A percentile compares a stretch with the other conserved stretches of the same genome.
Evolutionary conservation across 2,888 invertebrate genomes (phyloP).

Genomic region (Pyrgus malvae): DNA sequence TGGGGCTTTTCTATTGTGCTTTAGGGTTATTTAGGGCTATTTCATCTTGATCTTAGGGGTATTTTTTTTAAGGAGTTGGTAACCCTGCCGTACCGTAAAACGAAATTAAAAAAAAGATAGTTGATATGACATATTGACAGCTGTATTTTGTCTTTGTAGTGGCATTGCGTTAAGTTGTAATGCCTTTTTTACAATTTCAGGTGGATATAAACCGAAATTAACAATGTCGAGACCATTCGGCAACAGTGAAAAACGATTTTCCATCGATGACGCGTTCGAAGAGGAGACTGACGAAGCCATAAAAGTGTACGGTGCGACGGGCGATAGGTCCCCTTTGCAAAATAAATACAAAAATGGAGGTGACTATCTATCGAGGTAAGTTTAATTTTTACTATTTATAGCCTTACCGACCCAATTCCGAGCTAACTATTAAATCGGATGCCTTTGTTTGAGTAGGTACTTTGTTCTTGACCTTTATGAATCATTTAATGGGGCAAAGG

Average conservation of each 20-base stretch:
- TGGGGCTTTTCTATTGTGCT: too few relatives aligned
- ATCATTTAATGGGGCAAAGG: slow-evolving; percentile 66
- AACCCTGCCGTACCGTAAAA: too few relatives aligned
- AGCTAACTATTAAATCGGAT: neutral
- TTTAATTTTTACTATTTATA: slow-evolving; percentile 26
- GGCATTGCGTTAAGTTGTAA: slow-evolving; percentile 51
- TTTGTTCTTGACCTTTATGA: slow-evolving; percentile 68
- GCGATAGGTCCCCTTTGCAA: slow-evolving; percentile 85
- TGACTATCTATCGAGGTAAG: slow-evolving; percentile 68
- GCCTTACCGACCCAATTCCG: slow-evolving; percentile 1
- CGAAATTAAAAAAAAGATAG: slow-evolving; percentile 69
- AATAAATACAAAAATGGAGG: slow-evolving; percentile 72
- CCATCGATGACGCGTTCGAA: slow-evolving; percentile 92
- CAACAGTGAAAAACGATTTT: slow-evolving; percentile 85
- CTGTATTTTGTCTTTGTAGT: slow-evolving; percentile 64
- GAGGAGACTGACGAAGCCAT: slow-evolving; percentile 91
- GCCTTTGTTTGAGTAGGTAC: slow-evolving; percentile 8
- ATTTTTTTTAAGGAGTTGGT: too few relatives aligned
- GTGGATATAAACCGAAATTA: slow-evolving; percentile 47
- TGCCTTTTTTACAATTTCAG: slow-evolving; percentile 63
- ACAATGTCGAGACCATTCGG: slow-evolving; percentile 78
- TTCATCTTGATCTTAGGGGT: too few relatives aligned
- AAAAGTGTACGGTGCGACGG: slow-evolving; percentile 90
- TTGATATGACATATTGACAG: slow-evolving; percentile 76
- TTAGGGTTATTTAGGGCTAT: too few relatives aligned